Base-by-base conservation (phyloP, 2,113 vertebrate species). In the Antennarius striatus region DNA sequence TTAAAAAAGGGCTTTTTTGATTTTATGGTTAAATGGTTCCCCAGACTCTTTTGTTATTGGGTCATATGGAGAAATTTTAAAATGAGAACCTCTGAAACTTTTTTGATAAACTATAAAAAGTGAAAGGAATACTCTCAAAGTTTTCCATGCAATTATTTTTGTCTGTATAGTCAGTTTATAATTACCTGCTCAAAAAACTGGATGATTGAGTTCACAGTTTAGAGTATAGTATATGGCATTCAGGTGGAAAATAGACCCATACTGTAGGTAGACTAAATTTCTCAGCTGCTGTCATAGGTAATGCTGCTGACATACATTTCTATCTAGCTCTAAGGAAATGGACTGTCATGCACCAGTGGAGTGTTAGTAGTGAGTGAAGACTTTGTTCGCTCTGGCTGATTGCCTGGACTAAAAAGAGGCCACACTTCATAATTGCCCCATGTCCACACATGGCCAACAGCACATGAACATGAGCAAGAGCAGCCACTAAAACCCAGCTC, bases 371-470 rank as follows among this genome's bases (percentile, higher is more conserved):
- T 68, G 65, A 79, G 68, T 4, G 13, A 63, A 73, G 72, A 81
- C 83, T 74, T 85, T 74, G 67, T 83, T 83, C 70, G 71, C 65
- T 68, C 58, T 81, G 63, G 78, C 67, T 74, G 75, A 73, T 64
- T 82, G 73, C 73, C 81, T 77, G 63, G 68, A 72, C 68, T 71
- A 79, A 81, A 87, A 88, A 71, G 73, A 86, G 79, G 80, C 73
- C 80, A 79, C 54, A 43, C 64, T 79, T 78, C 73, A 67, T 64
- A 80, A 63, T 71, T 82, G 72, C 81, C 79, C 74, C 42, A 32
- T 77, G 69, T 70, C 40, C 42, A 28, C 56, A 43, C 28, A 71
- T 63, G 74, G 57, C 79, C 71, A 74, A 68, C 36, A 73, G 73
- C 68, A 81, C 52, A 69, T 30, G 47, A 42, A 69, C 52, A 66